Evolutionary conservation across 92 coral and sea anemone species (phyloP), one percentile per base, ranked within the genome.

Genomic region (Phenganax marumi): DNA sequence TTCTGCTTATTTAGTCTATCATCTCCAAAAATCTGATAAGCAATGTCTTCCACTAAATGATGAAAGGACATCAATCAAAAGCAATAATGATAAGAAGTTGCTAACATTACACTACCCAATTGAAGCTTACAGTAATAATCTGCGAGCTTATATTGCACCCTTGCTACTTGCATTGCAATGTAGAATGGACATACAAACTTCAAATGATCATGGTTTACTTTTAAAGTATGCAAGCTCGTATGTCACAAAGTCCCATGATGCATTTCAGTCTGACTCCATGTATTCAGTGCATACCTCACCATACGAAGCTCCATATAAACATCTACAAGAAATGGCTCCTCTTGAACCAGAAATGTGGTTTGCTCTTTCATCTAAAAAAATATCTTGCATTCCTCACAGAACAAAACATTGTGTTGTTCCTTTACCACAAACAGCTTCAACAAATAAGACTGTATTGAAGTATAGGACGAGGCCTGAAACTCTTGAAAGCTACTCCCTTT

Each of bases 161-260:
- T 10, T 81, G 10, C 19, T 88, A 7, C 85, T 70, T 2, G 91
- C 54, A 33, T 33, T 33, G 43, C 43, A 33, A 33, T 33, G 43
- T 33, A 18, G 85, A 0, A 33, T 33, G 43, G 43, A 33, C 43
- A 33, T 33, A 1, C 43, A 33, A 33, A 75, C 81, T 33, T 33
- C 43, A 1, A 33, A 33, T 33, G 43, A 33, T 33, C 43, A 33
- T 33, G 43, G 43, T 10, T 8, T 87, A 33, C 33, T 85, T 0
- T 60, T 90, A 43, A 77, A 74, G 3, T 88, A 88, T 23, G 91
- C 81, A 0, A 22, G 87, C 1, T 81, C 89, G 0, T 88, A 88
- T 72, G 89, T 90, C 0, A 54, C 89, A 0, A 90, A 90, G 51
- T 77, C 56, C 50, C 88, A 87, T 8, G 89, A 84, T 21, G 74